Evolutionary conservation across 2,888 invertebrate species (phyloP).

Genomic region (Ennomos fuscantarius): DNA sequence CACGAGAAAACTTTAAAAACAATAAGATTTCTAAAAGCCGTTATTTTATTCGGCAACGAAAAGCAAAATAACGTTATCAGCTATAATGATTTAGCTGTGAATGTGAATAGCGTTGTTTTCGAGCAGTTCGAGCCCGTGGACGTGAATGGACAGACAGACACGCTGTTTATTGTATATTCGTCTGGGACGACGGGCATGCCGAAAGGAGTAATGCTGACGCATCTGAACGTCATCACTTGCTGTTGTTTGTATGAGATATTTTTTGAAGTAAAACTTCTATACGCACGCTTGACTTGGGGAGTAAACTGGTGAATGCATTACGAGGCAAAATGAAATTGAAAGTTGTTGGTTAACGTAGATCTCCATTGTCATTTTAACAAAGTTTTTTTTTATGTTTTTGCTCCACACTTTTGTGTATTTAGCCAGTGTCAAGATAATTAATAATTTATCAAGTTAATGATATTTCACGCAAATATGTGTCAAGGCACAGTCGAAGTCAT

Average conservation of each 20-base stretch:
- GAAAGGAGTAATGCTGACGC: constrained; percentile 71
- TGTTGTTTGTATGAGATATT: constrained; percentile 46
- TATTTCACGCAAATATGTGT: too few relatives aligned
- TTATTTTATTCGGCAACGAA: constrained; percentile 60
- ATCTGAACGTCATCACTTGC: constrained; percentile 55
- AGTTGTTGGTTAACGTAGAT: too few relatives aligned
- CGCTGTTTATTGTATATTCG: constrained; percentile 64
- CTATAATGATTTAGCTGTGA: constrained; percentile 55
- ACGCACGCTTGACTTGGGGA: too few relatives aligned
- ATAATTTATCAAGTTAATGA: too few relatives aligned
- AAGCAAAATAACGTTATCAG: constrained; percentile 41
- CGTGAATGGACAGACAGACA: constrained; percentile 58
- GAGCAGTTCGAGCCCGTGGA: constrained; percentile 58
- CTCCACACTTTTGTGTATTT: too few relatives aligned
- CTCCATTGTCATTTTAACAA: too few relatives aligned
- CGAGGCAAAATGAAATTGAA: too few relatives aligned
- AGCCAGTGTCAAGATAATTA: too few relatives aligned
- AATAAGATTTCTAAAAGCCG: constrained; percentile 48
- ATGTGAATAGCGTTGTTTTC: constrained; percentile 48
- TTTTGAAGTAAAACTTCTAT: too few relatives aligned
- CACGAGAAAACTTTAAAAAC: constrained; percentile 50
- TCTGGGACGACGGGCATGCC: constrained; percentile 75
- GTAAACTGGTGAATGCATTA: too few relatives aligned
- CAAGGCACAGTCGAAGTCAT: too few relatives aligned
- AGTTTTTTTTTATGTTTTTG: too few relatives aligned